Evolutionary conservation across 2,888 invertebrate species (phyloP), one percentile per base, ranked within the genome.

Genomic region (Odontocerum albicorne): DNA sequence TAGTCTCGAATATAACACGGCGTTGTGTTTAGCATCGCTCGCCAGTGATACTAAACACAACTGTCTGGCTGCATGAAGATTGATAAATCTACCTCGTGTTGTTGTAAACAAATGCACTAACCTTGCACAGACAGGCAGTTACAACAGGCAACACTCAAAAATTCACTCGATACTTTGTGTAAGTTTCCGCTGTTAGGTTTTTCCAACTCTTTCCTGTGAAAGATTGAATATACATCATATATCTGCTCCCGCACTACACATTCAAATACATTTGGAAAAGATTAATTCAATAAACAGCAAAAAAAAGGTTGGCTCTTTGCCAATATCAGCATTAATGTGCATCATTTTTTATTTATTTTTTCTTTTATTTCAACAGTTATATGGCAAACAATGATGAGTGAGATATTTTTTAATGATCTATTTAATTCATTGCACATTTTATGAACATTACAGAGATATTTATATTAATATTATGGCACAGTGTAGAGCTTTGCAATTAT

Each of bases 81-180:
- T 7, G 27, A 27, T 27, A 27, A 27, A 27, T 27, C 27, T 27
- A 27, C 27, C 4, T n/a, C n/a, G n/a, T n/a, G n/a, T n/a, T 40
- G 13, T 44, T 38, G 46, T 42, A 52, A 52, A 46, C 52, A 55
- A 55, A 55, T 35, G 39, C 51, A 59, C 59, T 59, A 59, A 59
- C 59, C 59, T 59, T 56, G 56, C 55, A n/a, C n/a, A 59, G 53
- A 43, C 50, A 54, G 59, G 55, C 52, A 44, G 59, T 56, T 55
- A 59, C 44, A 55, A 49, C 50, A 50, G 58, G 53, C 49, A 56
- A 55, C 55, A 55, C 56, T 59, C 49, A 59, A 59, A 55, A 55
- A 59, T 49, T 50, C 51, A 55, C 55, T 56, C 52, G 51, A 58
- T 42, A 31, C 42, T 49, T 49, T 38, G 42, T 17, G 40, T 40